A percentile compares a stretch with the other conserved stretches of the same genome.
phyloP scores from a whole-genome alignment of 2,797 vertebrate genomes.

The Coregonus sp. region DNA sequence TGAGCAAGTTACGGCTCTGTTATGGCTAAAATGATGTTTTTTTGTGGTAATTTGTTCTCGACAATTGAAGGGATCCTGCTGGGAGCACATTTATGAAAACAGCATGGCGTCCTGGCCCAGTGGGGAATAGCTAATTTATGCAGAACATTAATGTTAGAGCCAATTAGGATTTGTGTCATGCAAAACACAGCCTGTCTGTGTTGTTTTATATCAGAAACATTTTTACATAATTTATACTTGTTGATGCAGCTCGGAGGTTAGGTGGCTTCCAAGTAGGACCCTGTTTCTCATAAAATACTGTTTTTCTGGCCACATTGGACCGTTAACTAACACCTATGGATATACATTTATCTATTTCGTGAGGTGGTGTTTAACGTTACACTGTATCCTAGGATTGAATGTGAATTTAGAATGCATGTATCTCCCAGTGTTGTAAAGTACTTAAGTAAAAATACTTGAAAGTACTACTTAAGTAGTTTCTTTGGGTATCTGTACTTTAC shows the following conservation, averaged over 20 bases:
- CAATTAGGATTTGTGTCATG: constrained; percentile 5
- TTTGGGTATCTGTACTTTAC: too few species aligned
- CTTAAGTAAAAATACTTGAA: too few species aligned
- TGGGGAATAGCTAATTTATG: constrained; percentile 4
- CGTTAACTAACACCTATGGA: not conserved
- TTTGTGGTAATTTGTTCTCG: not conserved
- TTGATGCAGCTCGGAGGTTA: not conserved
- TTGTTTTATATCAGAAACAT: constrained; percentile 1
- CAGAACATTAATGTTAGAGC: constrained; percentile 1
- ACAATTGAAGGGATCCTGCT: not conserved
- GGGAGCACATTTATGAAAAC: constrained; percentile 6
- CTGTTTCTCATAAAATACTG: not conserved
- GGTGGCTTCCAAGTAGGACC: not conserved
- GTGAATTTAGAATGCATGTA: not conserved
- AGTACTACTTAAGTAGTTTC: too few species aligned
- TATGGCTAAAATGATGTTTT: not conserved
- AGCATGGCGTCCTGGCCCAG: not conserved
- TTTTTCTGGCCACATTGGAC: not conserved
- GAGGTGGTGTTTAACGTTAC: not conserved
- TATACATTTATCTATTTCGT: not conserved
- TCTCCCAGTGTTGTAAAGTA: not conserved
- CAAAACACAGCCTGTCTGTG: not conserved
- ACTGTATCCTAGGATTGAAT: not conserved
- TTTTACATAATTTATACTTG: constrained; percentile 7
- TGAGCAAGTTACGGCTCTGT: not conserved